Evolutionary conservation across 1,140 invertebrate genomes (phyloP), one percentile per base, ranked within the genome.

Genomic region (Zaprionus camerounensis): DNA sequence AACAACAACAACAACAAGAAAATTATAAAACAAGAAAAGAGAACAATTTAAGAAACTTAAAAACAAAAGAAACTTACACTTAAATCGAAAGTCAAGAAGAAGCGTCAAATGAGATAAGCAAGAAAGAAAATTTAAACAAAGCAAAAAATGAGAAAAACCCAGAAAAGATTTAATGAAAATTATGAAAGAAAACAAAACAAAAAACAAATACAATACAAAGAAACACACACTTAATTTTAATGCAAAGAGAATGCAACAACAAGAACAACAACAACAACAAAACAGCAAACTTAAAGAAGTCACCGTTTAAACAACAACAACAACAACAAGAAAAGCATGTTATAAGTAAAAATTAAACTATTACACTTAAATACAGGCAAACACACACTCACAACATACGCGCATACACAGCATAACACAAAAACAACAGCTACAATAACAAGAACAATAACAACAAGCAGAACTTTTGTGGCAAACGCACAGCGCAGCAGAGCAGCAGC

Each of bases 31-130:
- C 80, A 88, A 79, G 53, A 55, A 76, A 55, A 76, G 78, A 76
- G 77, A 83, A 92, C 80, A 91, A 91, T 84, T 87, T 88, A 87
- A 87, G 84, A 86, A 87, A 87, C 72, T 81, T 83, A 71, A 80
- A 90, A 82, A 80, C 46, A 79, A 80, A 78, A 78, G 49, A 76
- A 88, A 80, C 76, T 81, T 91, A 92, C 83, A 92, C 87, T 88
- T 85, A 91, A 87, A 87, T 22, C 71, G 57, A 80, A 65, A 67
- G 65, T 70, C 34, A 62, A 73, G 67, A 74, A 80, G 76, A 67
- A 80, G 70, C 81, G 75, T 76, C 81, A 56, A 56, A 38, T 36
- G 34, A 70, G 68, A 49, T 77, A 78, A 72, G 13, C 24, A 87
- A 36, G 64, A 38, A 71, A 72, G 80, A 74, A 91, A 80, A 80